Base-by-base conservation (phyloP, 2,113 vertebrate genomes). In the Myotis brandtii region DNA sequence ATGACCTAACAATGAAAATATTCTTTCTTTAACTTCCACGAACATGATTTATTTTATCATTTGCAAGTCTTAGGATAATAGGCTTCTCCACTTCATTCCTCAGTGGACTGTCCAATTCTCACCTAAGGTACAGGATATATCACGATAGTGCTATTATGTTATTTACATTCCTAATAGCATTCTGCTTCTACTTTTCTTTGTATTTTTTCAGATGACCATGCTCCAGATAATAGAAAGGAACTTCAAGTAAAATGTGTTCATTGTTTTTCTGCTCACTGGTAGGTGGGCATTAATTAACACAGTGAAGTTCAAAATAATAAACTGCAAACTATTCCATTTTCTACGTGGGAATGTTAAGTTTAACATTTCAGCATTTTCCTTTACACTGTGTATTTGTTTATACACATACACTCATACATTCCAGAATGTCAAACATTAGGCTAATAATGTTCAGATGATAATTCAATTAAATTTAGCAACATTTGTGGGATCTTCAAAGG, bases 401-500 rank as follows among this genome's bases (percentile, higher is more conserved):
- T 5, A 62, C 4, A 66, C 27, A 50, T 21, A 90, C 37, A 82
- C 10, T n/a, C 50, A 81, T 21, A 54, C 11, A 86, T 0, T 17
- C 70, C 18, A 82, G 21, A 40, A 59, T 34, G 46, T 79, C 40
- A 87, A 85, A 77, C 37, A 66, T 9, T 43, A 75, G 37, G 73
- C 66, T 79, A 67, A 92, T 52, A 92, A 96, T 32, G 10, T 62
- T 72, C 67, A 85, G 50, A 62, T 83, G 62, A 84, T 48, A 91
- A 92, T 64, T 48, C 80, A 72, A 83, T 89, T 76, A 80, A 91
- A 93, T 43, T 50, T 90, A 86, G 37, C 5, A 95, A 79, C 76
- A 80, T 86, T 1, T 94, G 34, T 75, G 20, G 11, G 18, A 46
- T 86, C 54, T 77, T 86, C 23, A 81, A 34, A 27, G 80, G 37